Conservation (phyloP, 2,888 invertebrate genomes). For the Acronicta alni region DNA sequence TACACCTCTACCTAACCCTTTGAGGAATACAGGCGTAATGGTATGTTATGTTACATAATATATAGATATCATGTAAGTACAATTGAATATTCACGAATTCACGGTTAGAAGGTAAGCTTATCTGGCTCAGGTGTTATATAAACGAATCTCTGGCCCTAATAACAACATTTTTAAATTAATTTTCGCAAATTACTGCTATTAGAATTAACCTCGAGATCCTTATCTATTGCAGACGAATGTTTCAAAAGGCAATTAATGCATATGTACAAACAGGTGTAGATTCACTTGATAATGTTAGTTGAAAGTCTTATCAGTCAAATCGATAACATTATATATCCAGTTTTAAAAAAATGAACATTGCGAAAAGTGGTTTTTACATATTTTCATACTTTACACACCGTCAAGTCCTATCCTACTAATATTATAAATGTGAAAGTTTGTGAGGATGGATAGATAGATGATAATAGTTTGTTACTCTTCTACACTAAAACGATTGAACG, state of each 20-base stretch:
- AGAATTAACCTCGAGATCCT: slow-evolving; percentile 45
- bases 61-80: no score
- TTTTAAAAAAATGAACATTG: neutral
- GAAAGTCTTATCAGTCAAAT: slow-evolving; percentile 5
- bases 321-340: neutral
- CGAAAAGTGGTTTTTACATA: neutral
- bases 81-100: no score
- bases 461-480: no score
- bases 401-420: no score
- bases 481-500: no score
- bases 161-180: neutral
- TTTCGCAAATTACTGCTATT: slow-evolving; percentile 22
- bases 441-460: no score
- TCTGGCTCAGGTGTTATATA: neutral
- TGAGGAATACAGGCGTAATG: no score
- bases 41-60: no score
- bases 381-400: no score
- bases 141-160: neutral
- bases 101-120: no score
- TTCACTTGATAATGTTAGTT: slow-evolving; percentile 30
- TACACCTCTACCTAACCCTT: no score
- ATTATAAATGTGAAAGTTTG: no score
- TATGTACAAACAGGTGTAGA: slow-evolving; percentile 36
- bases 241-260: slow-evolving; percentile 45
- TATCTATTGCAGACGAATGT: slow-evolving; percentile 44